Evolutionary conservation across 30 jellyfish, hydroid and myxozoan species (phyloP).

Genomic region (Chrysaora quinquecirrha): DNA sequence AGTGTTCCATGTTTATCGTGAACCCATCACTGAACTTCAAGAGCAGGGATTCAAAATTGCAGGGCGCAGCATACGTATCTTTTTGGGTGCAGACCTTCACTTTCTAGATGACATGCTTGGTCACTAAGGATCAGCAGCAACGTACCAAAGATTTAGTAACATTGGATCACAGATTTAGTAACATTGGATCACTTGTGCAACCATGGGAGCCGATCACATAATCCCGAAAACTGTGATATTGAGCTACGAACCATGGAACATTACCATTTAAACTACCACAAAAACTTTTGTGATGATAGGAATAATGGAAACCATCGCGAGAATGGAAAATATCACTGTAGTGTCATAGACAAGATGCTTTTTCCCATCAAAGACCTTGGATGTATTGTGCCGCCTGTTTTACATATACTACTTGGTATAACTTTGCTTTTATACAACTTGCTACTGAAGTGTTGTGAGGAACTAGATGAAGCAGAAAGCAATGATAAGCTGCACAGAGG

Average conservation of each 20-base stretch:
- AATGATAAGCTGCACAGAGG: conserved; percentile 8
- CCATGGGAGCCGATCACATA: conserved; percentile 36
- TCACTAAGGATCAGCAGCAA: conserved; percentile 44
- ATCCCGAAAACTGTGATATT: conserved; percentile 10
- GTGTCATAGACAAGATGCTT: conserved; percentile 41
- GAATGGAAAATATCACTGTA: conserved; percentile 38
- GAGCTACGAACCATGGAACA: conserved; percentile 39
- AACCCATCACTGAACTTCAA: conserved; percentile 17
- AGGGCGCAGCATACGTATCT: conserved; percentile 16
- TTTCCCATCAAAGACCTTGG: conserved; percentile 39
- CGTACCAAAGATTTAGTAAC: conserved; percentile 11
- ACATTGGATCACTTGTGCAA: conserved; percentile 14
- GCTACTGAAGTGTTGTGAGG: neutral
- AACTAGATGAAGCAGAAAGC: conserved; percentile 15
- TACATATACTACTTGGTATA: conserved; percentile 41
- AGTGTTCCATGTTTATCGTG: conserved; percentile 5
- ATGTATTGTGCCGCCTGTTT: conserved; percentile 39
- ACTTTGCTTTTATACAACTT: conserved; percentile 22
- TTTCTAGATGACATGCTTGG: no score
- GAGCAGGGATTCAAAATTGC: conserved; percentile 29
- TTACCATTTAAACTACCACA: conserved; percentile 25
- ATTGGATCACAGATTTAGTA: conserved; percentile 10
- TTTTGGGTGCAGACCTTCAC: conserved; percentile 41
- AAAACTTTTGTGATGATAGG: conserved; percentile 55
- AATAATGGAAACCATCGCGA: conserved; percentile 21